Percentiles rank a stretch among this genome's conserved stretches.
These are phyloP conservation scores for Sylvietta virens DNA, from an alignment of 2,113 vertebrate species.

Conservation along the genomic window DNA sequence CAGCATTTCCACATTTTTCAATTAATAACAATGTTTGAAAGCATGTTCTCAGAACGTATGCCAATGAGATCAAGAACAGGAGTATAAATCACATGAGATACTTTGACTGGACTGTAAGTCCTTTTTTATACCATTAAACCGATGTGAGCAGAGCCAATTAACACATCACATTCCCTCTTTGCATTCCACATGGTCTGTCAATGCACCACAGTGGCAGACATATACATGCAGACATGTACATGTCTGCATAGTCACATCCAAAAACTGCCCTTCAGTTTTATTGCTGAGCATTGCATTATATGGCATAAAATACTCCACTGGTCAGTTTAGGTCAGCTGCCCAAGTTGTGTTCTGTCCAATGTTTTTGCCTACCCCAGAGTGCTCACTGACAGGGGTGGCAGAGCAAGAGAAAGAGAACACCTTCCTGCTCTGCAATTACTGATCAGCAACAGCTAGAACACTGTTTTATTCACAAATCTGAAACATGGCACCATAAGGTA, in stretches of 20 bases:
- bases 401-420: not conserved
- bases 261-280: not conserved
- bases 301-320: not conserved
- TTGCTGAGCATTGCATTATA: accelerated
- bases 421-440: not conserved
- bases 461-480: not conserved
- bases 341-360: accelerated
- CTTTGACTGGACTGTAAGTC: not conserved
- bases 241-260: accelerated
- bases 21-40: not conserved
- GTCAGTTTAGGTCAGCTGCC: not conserved
- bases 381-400: accelerated
- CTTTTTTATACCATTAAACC: not conserved
- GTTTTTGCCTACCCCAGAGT: not conserved
- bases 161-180: not conserved
- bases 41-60: not conserved
- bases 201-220: not conserved
- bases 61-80: not conserved
- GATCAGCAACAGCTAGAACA: not conserved
- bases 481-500: not conserved
- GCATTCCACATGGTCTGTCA: not conserved
- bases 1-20: not conserved
- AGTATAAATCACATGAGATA: not conserved
- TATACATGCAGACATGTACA: accelerated
- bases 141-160: not conserved